Conservation (phyloP, 2,888 invertebrate genomes). For the Eupelmus urozonus region DNA sequence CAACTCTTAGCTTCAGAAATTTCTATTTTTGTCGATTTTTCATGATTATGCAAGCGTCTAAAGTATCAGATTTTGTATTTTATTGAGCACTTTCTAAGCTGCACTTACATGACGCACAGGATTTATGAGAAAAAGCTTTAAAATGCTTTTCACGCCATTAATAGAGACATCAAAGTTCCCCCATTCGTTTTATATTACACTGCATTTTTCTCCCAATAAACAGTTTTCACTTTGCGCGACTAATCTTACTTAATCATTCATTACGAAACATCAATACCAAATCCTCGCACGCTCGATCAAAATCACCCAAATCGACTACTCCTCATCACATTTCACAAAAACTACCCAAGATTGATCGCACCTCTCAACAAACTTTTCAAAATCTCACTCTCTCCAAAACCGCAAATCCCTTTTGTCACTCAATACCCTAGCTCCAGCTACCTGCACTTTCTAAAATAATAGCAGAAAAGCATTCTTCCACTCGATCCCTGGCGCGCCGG, state of each 20-base stretch:
- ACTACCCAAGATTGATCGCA: no score
- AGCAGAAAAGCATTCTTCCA: no score
- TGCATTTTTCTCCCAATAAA: not conserved
- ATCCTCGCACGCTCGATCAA: no score
- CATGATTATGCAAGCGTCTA: conserved; percentile 22
- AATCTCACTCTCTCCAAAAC: no score
- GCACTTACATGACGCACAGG: not conserved
- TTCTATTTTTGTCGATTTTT: conserved; percentile 19
- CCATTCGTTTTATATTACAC: not conserved
- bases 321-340: no score
- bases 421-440: no score
- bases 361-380: no score
- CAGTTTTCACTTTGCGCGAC: not conserved
- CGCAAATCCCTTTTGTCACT: no score
- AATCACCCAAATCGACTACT: not conserved
- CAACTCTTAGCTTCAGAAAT: not conserved
- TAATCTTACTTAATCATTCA: not conserved
- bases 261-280: not conserved
- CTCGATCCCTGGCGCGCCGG: no score
- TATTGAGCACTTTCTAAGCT: conserved; percentile 34
- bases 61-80: conserved; percentile 24
- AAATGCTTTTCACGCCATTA: conserved; percentile 24
- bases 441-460: no score
- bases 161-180: not conserved
- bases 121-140: conserved; percentile 21